These are phyloP conservation scores for Cettia cetti DNA, from an alignment of 2,113 vertebrate species.

Conservation along the genomic window DNA sequence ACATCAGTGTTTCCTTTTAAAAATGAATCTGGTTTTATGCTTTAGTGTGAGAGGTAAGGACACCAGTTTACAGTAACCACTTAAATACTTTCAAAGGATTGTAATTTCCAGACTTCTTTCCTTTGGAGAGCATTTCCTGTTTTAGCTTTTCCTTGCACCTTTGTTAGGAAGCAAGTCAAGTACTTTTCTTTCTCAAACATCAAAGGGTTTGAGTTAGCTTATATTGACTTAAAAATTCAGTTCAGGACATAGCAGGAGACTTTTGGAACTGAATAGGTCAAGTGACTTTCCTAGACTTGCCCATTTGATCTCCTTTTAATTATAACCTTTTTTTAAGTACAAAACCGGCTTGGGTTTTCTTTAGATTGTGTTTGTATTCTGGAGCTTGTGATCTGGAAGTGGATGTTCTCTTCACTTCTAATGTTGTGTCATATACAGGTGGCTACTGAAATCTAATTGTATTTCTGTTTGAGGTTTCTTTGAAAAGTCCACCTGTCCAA, in stretches of 20 bases:
- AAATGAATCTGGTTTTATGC: not conserved
- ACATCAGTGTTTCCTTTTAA: not conserved
- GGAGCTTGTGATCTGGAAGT: not conserved
- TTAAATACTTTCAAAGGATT: not conserved
- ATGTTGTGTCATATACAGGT: not conserved
- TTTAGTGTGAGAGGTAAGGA: not conserved
- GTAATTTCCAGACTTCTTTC: not conserved
- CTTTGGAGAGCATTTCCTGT: not conserved
- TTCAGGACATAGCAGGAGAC: not conserved
- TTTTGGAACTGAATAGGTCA: not conserved
- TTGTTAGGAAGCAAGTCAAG: not conserved
- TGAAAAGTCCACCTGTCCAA: not conserved
- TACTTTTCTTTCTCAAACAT: not conserved
- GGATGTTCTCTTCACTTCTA: not conserved
- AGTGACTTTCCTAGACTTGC: constrained; percentile 13
- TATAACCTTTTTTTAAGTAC: not conserved
- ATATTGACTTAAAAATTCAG: not conserved
- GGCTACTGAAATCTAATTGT: not conserved
- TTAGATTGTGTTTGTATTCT: not conserved
- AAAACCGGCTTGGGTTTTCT: not conserved
- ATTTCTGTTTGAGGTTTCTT: not conserved
- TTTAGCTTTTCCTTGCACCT: not conserved
- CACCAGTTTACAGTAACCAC: not conserved
- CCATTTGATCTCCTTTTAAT: constrained; percentile 9
- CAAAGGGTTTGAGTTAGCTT: not conserved